These are phyloP conservation scores for Chydorus sphaericus DNA, from an alignment of 2,888 invertebrate species.

Conservation along the genomic window DNA sequence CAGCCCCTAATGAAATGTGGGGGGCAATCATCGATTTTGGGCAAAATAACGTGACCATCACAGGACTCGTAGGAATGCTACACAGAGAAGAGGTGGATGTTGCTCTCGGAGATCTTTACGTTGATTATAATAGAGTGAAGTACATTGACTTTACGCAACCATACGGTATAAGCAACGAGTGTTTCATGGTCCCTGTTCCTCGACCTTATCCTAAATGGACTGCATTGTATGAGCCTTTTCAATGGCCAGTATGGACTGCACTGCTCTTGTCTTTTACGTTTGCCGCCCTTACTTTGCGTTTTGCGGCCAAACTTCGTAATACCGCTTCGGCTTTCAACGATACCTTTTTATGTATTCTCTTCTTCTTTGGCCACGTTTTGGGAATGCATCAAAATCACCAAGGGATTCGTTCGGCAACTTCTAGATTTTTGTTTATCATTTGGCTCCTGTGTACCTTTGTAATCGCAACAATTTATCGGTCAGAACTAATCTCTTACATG, in stretches of 20 bases:
- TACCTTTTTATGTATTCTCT: neutral
- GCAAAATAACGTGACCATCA: neutral
- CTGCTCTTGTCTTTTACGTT: neutral
- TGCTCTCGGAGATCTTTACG: slow-evolving; percentile 7
- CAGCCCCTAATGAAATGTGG: slow-evolving; percentile 7
- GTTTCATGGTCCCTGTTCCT: slow-evolving; percentile 8
- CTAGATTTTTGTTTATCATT: slow-evolving; percentile 1
- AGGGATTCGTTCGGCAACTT: neutral
- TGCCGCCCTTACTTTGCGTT: neutral
- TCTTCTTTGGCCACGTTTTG: neutral
- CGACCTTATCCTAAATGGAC: slow-evolving; percentile 10
- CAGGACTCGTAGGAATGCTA: neutral
- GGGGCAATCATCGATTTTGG: neutral
- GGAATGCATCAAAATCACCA: slow-evolving; percentile 1
- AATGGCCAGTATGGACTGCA: neutral
- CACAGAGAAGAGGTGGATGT: slow-evolving; percentile 5
- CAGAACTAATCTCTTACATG: slow-evolving; percentile 22
- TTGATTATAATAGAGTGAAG: neutral
- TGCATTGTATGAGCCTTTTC: slow-evolving; percentile 10
- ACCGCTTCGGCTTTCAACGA: too few species aligned
- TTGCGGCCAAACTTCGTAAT: neutral
- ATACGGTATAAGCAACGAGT: slow-evolving; percentile 7
- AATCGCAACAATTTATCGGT: slow-evolving; percentile 44
- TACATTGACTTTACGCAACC: slow-evolving; percentile 5
- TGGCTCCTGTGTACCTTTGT: slow-evolving; percentile 4